Evolutionary conservation across 2,113 vertebrate genomes (phyloP).

Genomic region (Dolichotis patagonum): DNA sequence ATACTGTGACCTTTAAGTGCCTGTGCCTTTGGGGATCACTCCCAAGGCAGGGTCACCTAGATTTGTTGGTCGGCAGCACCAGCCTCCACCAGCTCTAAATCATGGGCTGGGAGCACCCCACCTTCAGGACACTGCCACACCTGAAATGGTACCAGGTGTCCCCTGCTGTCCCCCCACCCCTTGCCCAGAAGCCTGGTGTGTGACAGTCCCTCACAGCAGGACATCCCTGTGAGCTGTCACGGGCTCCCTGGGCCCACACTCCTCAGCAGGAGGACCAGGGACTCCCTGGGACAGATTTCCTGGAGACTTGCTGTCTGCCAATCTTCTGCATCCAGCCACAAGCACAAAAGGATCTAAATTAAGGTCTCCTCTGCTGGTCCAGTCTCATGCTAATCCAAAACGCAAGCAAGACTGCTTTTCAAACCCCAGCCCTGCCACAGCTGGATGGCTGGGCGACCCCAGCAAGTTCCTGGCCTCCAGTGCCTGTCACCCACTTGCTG

Average conservation of each 20-base stretch:
- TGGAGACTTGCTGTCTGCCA: background rate
- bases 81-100: background rate
- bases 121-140: background rate
- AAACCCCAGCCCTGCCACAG: background rate
- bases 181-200: fast-evolving
- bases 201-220: too few relatives aligned
- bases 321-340: background rate
- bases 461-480: background rate
- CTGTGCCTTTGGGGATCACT: background rate
- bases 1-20: background rate
- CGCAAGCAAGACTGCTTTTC: background rate
- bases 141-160: background rate
- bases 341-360: background rate
- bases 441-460: background rate
- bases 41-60: background rate
- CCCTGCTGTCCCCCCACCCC: background rate
- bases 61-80: background rate
- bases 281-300: background rate
- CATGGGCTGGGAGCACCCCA: background rate
- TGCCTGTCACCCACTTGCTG: background rate
- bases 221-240: background rate
- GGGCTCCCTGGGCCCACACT: background rate
- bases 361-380: background rate
- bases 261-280: background rate
- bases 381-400: background rate